Base-by-base conservation (phyloP, 2,888 invertebrate species). In the Machimus atricapillus region DNA sequence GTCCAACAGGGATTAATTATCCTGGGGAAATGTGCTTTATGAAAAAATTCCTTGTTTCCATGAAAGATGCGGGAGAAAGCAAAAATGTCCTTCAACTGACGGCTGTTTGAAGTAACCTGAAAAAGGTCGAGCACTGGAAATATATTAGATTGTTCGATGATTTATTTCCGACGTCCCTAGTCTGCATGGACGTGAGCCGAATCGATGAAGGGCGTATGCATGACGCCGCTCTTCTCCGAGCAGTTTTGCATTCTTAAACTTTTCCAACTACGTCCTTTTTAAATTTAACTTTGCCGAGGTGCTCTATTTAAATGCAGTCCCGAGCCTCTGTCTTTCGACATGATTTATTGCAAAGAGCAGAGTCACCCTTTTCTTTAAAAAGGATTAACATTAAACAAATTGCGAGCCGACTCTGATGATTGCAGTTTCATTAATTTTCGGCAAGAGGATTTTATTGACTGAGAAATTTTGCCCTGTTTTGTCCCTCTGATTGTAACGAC, bases 111-210 rank as follows among this genome's bases (percentile, higher is more conserved):
- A 74, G 34, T 19, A 86, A 73, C 81, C 73, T 87, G 73, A 85
- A 74, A 66, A 66, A 86, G 79, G 76, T 58, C 77, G 76, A 85
- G 78, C 77, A 74, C 83, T 73, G 23, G 78, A 87, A 88, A 87
- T 86, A 87, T 88, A 88, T 88, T 88, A 87, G 86, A 88, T 86
- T 87, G 73, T 83, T 87, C 87, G 88, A 88, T 88, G 88, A 88
- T 88, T 88, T 88, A 88, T 88, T 87, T 87, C 78, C 83, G 79
- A 85, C 86, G 86, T 88, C 88, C 87, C 83, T 58, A 74, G 78
- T 86, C 78, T 86, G 82, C 82, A 77, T 52, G 87, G 56, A 88
- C 88, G 88, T 88, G 88, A 87, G 86, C 16, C 73, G 88, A 88
- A 88, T 88, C 87, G 56, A 66, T 85, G 46, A 85, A 74, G 46